Percentiles rank a stretch among this genome's conserved stretches.
phyloP scores from a whole-genome alignment of 2,113 vertebrate species.

The Lepisosteus oculatus region DNA sequence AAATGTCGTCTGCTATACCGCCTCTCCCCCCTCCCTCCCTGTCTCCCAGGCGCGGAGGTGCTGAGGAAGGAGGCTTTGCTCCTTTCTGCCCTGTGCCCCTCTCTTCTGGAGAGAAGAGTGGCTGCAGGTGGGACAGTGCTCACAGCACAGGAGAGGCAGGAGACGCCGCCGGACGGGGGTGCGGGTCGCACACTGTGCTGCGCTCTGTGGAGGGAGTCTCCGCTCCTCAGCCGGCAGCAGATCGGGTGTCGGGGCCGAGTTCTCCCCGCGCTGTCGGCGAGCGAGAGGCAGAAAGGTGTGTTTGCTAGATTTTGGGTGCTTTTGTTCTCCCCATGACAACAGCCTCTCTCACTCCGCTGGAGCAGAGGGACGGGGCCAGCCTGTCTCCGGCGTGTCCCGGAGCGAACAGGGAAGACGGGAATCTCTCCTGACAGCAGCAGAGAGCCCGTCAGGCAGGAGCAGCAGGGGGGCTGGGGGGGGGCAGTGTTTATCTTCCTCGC shows the following conservation, averaged over 20 bases:
- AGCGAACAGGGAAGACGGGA: slow-evolving; percentile 9
- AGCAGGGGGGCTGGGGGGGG: not conserved
- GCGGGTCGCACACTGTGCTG: too few relatives aligned
- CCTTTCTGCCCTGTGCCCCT: too few relatives aligned
- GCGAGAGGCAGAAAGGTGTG: slow-evolving; percentile 9
- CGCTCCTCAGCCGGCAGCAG: not conserved
- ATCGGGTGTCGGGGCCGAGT: slow-evolving; percentile 32
- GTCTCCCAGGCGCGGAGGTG: too few relatives aligned
- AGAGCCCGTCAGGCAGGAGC: not conserved
- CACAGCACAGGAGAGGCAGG: too few relatives aligned
- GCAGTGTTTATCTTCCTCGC: too few relatives aligned
- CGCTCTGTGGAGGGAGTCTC: too few relatives aligned
- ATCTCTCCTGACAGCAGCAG: not conserved
- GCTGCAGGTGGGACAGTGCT: too few relatives aligned
- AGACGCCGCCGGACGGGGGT: too few relatives aligned
- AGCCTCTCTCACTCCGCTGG: slow-evolving; percentile 1
- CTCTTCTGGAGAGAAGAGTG: too few relatives aligned
- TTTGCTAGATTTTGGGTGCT: slow-evolving; percentile 11
- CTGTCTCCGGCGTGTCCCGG: not conserved
- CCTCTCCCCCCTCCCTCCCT: too few relatives aligned
- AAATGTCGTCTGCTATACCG: too few relatives aligned
- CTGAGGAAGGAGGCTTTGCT: too few relatives aligned
- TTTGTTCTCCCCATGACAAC: slow-evolving; percentile 16
- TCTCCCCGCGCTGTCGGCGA: slow-evolving; percentile 7
- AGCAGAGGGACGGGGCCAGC: not conserved